A percentile compares a stretch with the other conserved stretches of the same genome.
These are phyloP conservation scores for Rhyacophila brunnea DNA, from an alignment of 1,140 invertebrate genomes.

Conservation along the genomic window DNA sequence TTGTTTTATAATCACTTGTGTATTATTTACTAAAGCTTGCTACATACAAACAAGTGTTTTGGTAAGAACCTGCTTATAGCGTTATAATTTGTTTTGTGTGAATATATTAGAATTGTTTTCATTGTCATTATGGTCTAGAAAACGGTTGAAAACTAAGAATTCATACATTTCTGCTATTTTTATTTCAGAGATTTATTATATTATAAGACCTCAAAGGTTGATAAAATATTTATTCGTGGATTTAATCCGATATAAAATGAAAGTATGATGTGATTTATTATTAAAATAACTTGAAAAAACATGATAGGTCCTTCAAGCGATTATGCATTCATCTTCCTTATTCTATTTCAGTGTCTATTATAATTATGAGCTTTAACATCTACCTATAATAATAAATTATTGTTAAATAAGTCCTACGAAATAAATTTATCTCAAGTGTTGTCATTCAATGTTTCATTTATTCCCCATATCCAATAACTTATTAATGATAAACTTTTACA, in stretches of 20 bases:
- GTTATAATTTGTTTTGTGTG: too few relatives aligned
- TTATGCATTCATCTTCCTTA: slow-evolving; percentile 26
- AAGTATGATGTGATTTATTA: neutral
- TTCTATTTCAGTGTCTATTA: slow-evolving; percentile 34
- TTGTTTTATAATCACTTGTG: too few relatives aligned
- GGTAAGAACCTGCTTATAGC: too few relatives aligned
- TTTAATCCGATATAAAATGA: neutral
- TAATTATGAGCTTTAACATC: slow-evolving; percentile 34
- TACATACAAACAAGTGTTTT: too few relatives aligned
- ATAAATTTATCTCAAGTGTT: slow-evolving; percentile 31
- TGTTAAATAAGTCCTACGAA: slow-evolving; percentile 35
- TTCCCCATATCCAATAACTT: too few relatives aligned
- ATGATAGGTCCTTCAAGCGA: neutral
- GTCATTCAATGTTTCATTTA: neutral
- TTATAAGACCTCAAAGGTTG: neutral
- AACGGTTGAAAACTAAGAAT: too few relatives aligned
- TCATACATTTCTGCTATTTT: too few relatives aligned
- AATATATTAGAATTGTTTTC: too few relatives aligned
- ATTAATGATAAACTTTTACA: too few relatives aligned
- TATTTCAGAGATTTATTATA: too few relatives aligned
- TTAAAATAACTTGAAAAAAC: neutral
- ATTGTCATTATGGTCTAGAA: too few relatives aligned
- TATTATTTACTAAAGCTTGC: too few relatives aligned
- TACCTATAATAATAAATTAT: slow-evolving; percentile 22
- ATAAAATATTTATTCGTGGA: neutral